These are phyloP conservation scores for Australoheros facetus DNA, from an alignment of 2,797 vertebrate species.

Conservation along the genomic window DNA sequence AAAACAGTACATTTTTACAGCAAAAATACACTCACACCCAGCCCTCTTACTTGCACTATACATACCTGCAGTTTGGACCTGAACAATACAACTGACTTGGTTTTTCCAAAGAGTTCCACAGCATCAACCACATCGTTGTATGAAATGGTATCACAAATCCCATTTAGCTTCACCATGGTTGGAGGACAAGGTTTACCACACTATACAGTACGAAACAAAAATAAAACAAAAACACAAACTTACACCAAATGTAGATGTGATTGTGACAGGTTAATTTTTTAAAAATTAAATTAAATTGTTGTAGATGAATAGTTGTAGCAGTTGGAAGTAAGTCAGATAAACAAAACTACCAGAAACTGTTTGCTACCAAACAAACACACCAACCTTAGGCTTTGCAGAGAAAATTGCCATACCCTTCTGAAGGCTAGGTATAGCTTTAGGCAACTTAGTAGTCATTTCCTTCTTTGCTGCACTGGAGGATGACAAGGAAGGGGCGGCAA, in stretches of 20 bases:
- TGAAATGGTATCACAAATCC: not conserved
- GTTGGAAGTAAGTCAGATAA: not conserved
- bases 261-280: not conserved
- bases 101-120: conserved; percentile 84
- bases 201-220: conserved; percentile 18
- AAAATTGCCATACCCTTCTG: not conserved
- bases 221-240: not conserved
- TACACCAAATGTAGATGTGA: not conserved
- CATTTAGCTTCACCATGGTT: conserved; percentile 43
- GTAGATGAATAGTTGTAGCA: no score
- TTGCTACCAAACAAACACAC: not conserved
- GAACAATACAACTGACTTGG: conserved; percentile 81
- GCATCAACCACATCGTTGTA: conserved; percentile 79
- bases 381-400: conserved; percentile 27
- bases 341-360: not conserved
- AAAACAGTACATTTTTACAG: not conserved
- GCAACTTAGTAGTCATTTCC: not conserved
- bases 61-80: conserved; percentile 41
- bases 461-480: not conserved
- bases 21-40: not conserved
- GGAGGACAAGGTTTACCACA: not conserved
- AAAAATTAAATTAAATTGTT: not conserved
- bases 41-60: not conserved
- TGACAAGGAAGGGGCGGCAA: not conserved
- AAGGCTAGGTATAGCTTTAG: not conserved